Conservation (phyloP, 2,888 invertebrate genomes). For the Diplazon laetatorius region DNA sequence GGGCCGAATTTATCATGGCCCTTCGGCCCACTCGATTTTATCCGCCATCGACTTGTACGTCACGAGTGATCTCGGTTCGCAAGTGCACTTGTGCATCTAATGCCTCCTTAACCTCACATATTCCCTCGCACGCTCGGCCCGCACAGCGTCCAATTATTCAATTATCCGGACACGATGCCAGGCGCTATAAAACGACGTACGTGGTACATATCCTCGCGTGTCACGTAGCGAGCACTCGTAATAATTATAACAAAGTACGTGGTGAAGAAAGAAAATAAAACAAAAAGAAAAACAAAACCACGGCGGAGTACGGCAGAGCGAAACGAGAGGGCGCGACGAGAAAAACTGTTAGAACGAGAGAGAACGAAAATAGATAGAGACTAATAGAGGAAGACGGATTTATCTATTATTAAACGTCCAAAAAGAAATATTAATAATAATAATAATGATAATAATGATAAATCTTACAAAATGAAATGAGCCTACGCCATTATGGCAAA, state of each 20-base stretch:
- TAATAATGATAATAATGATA: too few species aligned
- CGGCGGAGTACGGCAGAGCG: too few species aligned
- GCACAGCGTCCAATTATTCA: slow-evolving; percentile 17
- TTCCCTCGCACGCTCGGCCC: background rate
- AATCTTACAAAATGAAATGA: background rate
- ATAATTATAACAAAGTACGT: slow-evolving; percentile 19
- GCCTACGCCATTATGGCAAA: slow-evolving; percentile 35
- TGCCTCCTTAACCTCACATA: background rate
- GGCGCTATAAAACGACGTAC: background rate
- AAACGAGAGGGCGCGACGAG: too few species aligned
- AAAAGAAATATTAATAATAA: too few species aligned
- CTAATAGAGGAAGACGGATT: too few species aligned
- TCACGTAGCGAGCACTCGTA: slow-evolving; percentile 21
- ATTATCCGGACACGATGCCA: slow-evolving; percentile 12
- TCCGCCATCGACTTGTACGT: background rate
- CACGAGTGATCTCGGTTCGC: background rate
- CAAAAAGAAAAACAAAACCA: background rate
- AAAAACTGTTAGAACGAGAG: too few species aligned
- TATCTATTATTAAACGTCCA: too few species aligned
- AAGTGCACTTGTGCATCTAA: background rate
- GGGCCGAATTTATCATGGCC: too few species aligned
- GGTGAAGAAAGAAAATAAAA: background rate
- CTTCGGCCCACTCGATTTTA: too few species aligned
- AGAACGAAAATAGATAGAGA: too few species aligned
- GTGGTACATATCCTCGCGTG: slow-evolving; percentile 20